Conservation (phyloP, 2,888 invertebrate species). For the Rhodophaea formosa region DNA sequence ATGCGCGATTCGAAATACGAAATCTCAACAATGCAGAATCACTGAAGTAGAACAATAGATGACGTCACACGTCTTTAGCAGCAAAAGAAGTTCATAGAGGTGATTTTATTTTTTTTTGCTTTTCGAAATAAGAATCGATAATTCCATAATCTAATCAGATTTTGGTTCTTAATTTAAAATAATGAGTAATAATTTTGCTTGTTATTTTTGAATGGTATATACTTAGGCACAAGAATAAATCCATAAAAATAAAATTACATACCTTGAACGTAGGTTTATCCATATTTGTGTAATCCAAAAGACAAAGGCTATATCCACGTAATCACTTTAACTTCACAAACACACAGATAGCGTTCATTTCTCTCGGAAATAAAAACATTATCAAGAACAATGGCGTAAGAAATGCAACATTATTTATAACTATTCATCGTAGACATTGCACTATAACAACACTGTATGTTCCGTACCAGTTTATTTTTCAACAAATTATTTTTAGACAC, state of each 20-base stretch:
- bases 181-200: no score
- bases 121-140: not conserved
- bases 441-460: slow-evolving; percentile 50
- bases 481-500: slow-evolving; percentile 48
- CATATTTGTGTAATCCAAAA: slow-evolving; percentile 60
- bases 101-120: not conserved
- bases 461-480: slow-evolving; percentile 44
- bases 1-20: slow-evolving; percentile 1
- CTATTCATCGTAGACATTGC: slow-evolving; percentile 53
- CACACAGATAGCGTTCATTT: slow-evolving; percentile 38
- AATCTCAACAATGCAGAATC: slow-evolving; percentile 14
- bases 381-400: slow-evolving; percentile 42
- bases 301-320: slow-evolving; percentile 46
- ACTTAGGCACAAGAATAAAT: no score
- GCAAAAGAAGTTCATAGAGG: not conserved
- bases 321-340: slow-evolving; percentile 44
- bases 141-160: not conserved
- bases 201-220: no score
- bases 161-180: not conserved
- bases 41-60: slow-evolving; percentile 48
- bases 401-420: slow-evolving; percentile 57
- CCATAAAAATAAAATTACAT: slow-evolving; percentile 19
- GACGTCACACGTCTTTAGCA: slow-evolving; percentile 47
- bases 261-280: slow-evolving; percentile 75
- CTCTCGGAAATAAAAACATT: slow-evolving; percentile 31